Evolutionary conservation across 2,113 vertebrate genomes (phyloP).

Genomic region (Oncorhynchus gorbuscha): DNA sequence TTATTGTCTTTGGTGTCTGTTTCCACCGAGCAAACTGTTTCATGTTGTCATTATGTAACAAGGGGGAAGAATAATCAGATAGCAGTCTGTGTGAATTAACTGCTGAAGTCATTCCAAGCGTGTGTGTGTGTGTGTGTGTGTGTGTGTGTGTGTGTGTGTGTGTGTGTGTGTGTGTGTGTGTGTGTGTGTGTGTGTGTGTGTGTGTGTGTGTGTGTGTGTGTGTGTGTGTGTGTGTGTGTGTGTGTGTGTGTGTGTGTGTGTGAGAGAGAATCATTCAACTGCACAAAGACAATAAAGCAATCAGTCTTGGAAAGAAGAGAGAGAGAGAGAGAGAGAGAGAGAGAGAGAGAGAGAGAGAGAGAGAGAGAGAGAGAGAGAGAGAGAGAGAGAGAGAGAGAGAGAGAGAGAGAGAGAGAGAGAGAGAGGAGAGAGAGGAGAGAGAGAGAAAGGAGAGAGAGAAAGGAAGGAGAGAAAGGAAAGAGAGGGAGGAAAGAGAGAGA

Average conservation of each 20-base stretch:
- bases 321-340: no score
- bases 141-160: not conserved
- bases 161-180: not conserved
- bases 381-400: no score
- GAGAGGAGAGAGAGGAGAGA: no score
- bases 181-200: not conserved
- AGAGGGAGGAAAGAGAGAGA: no score
- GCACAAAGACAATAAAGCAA: slow-evolving; percentile 16
- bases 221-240: not conserved
- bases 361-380: no score
- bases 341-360: no score
- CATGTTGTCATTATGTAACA: not conserved
- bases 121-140: not conserved
- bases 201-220: not conserved
- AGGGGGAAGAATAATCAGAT: not conserved
- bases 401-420: no score
- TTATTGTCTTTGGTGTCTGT: slow-evolving; percentile 9
- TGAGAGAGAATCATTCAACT: not conserved
- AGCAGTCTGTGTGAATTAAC: not conserved
- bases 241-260: no score
- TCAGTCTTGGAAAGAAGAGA: slow-evolving; percentile 8
- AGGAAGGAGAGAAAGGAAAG: accelerated
- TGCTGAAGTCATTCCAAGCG: no score
- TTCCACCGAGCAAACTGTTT: not conserved
- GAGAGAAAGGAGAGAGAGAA: no score